Evolutionary conservation across 2,888 invertebrate genomes (phyloP).

Genomic region (Lymantria monacha): DNA sequence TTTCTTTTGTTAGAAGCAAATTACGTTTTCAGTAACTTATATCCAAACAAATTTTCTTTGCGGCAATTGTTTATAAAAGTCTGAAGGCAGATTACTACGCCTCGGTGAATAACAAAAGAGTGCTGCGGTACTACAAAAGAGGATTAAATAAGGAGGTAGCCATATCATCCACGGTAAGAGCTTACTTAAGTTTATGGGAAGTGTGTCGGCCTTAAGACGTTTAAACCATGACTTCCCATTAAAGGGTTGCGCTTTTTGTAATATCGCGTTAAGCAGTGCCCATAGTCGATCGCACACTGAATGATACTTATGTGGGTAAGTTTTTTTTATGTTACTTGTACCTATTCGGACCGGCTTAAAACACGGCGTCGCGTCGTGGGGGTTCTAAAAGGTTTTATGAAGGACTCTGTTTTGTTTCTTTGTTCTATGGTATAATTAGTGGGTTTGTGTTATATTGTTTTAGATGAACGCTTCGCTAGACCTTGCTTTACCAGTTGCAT

Average conservation of each 20-base stretch:
- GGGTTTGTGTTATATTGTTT: conserved; percentile 60
- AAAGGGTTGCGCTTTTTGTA: conserved; percentile 80
- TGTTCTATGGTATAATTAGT: conserved; percentile 72
- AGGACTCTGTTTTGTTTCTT: conserved; percentile 59
- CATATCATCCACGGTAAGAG: conserved; percentile 74
- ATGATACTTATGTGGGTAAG: conserved; percentile 54
- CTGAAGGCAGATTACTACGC: conserved; percentile 59
- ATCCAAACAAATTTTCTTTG: conserved; percentile 60
- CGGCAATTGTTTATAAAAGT: conserved; percentile 71
- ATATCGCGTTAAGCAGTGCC: conserved; percentile 64
- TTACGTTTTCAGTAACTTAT: conserved; percentile 54
- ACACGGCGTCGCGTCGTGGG: conserved; percentile 65
- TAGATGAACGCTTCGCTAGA: conserved; percentile 39
- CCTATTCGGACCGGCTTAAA: conserved; percentile 53
- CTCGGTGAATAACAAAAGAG: conserved; percentile 72
- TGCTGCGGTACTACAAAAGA: conserved; percentile 69
- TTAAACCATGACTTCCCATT: conserved; percentile 73
- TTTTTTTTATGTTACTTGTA: conserved; percentile 46
- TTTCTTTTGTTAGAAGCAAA: conserved; percentile 54
- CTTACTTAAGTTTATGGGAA: conserved; percentile 78
- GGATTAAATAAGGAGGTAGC: conserved; percentile 74
- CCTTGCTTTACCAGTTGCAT: conserved; percentile 2
- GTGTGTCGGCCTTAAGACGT: conserved; percentile 70
- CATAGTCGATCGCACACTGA: conserved; percentile 62
- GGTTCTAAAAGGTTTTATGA: conserved; percentile 70